Conservation (phyloP, 2,113 vertebrate genomes). For the Vidua macroura region DNA sequence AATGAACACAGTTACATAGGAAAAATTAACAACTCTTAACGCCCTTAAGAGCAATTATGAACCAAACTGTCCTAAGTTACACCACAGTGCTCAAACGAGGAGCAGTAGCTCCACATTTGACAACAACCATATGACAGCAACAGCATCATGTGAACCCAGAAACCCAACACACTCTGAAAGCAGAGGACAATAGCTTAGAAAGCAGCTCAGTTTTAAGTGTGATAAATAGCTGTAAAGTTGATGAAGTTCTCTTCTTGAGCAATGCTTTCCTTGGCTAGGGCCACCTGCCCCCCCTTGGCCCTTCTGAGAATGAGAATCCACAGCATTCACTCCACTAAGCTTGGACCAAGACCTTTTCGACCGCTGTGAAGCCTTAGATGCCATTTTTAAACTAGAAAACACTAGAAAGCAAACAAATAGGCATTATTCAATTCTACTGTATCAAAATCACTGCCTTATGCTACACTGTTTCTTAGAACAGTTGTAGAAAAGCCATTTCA, state of each 20-base stretch:
- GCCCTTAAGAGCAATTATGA: neutral
- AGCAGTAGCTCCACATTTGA: neutral
- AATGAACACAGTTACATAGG: neutral
- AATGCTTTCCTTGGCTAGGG: neutral
- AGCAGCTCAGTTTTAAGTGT: neutral
- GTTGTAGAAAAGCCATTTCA: neutral
- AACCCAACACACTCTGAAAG: rapidly evolving
- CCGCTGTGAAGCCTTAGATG: neutral
- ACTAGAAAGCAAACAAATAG: neutral
- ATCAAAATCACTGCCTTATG: neutral
- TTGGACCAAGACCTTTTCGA: rapidly evolving
- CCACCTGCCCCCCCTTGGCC: rapidly evolving
- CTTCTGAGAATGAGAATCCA: neutral
- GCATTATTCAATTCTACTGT: neutral
- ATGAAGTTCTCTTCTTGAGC: neutral
- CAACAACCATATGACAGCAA: neutral
- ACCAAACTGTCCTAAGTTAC: too few species aligned
- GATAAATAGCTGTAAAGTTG: neutral
- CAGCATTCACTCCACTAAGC: neutral
- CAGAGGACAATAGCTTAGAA: neutral
- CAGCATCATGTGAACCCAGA: rapidly evolving
- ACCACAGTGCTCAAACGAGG: rapidly evolving
- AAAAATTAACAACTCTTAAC: neutral
- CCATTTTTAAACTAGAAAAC: neutral
- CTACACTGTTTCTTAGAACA: neutral